Conservation (phyloP, 2,888 invertebrate species). For the Plutella xylostella region DNA sequence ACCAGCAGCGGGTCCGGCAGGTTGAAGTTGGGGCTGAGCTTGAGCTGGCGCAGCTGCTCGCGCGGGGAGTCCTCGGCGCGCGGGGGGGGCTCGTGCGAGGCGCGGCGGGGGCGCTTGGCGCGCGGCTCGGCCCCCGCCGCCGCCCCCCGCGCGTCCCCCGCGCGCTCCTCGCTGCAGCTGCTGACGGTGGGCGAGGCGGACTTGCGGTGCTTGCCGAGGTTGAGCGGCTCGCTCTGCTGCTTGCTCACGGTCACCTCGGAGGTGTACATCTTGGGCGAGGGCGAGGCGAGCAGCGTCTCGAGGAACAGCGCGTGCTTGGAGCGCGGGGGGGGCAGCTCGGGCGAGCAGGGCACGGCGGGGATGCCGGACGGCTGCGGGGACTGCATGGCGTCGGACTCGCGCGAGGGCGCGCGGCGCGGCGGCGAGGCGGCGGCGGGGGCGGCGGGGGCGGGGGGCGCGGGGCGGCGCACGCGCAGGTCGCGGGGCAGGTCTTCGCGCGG, state of each 20-base stretch:
- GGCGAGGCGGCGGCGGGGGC: constrained; percentile 62
- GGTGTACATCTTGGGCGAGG: constrained; percentile 69
- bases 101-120: constrained; percentile 49
- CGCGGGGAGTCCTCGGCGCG: constrained; percentile 73
- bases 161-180: constrained; percentile 78
- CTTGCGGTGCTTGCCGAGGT: constrained; percentile 75
- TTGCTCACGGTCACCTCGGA: constrained; percentile 67
- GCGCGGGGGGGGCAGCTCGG: constrained; percentile 65
- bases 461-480: constrained; percentile 71
- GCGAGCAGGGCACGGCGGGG: constrained; percentile 77
- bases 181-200: constrained; percentile 79
- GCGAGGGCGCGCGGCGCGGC: constrained; percentile 71
- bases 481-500: constrained; percentile 70
- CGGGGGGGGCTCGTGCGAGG: constrained; percentile 38
- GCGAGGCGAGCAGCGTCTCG: constrained; percentile 73
- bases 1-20: constrained; percentile 86
- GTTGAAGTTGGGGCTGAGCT: constrained; percentile 74
- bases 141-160: no score
- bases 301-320: constrained; percentile 69
- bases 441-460: constrained; percentile 41
- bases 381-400: constrained; percentile 78
- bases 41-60: constrained; percentile 77
- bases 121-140: no score
- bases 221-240: constrained; percentile 75
- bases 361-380: constrained; percentile 80